phyloP scores from a whole-genome alignment of 2,113 vertebrate genomes.

The Sinocyclocheilus anophthalmus region DNA sequence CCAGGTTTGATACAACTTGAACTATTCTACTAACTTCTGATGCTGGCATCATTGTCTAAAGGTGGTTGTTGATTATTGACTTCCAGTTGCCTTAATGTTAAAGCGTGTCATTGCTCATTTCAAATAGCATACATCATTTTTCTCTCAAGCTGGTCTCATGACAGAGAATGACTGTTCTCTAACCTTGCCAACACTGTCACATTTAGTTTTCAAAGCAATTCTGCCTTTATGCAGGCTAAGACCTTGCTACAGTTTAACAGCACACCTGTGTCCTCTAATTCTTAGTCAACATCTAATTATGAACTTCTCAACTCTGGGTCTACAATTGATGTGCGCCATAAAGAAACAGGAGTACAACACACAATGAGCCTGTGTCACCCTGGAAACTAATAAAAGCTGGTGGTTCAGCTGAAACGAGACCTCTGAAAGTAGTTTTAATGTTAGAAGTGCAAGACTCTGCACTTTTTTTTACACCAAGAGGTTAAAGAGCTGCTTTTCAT shows the following conservation, averaged over 20 bases:
- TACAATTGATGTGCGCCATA: not conserved
- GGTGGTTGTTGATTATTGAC: not conserved
- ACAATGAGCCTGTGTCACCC: constrained; percentile 2
- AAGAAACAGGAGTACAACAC: not conserved
- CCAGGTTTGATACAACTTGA: not conserved
- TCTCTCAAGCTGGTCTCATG: not conserved
- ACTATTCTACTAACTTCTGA: not conserved
- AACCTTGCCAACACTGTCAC: not conserved
- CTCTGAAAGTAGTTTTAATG: constrained; percentile 10
- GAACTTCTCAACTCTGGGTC: not conserved
- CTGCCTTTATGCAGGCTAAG: not conserved
- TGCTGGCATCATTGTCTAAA: not conserved
- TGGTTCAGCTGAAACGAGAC: not conserved
- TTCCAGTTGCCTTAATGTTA: not conserved
- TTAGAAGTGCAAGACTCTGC: constrained; percentile 12
- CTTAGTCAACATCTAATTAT: constrained; percentile 2
- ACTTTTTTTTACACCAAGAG: not conserved
- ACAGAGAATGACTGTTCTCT: not conserved
- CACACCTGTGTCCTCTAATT: not conserved
- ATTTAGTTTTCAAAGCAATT: not conserved
- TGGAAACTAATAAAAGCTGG: not conserved
- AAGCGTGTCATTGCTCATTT: not conserved
- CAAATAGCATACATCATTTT: not conserved
- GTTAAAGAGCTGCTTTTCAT: constrained; percentile 23
- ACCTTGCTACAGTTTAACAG: not conserved